Evolutionary conservation across 2,113 vertebrate species (phyloP).

Genomic region (Mormoops blainvillei): DNA sequence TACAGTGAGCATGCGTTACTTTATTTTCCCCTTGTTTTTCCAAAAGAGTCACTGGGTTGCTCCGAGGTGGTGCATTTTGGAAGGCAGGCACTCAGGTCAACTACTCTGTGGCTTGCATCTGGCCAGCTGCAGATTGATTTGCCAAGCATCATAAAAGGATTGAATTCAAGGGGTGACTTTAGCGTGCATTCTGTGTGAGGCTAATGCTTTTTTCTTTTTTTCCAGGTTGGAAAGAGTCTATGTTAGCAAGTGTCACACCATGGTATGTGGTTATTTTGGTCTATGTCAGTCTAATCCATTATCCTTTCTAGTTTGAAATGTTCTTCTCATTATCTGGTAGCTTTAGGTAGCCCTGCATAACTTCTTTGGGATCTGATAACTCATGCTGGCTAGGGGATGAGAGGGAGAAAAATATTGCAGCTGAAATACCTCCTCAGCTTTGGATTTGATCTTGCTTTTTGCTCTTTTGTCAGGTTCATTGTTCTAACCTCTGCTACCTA

Average conservation of each 20-base stretch:
- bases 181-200: not conserved
- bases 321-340: not conserved
- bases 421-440: slow-evolving; percentile 15
- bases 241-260: not conserved
- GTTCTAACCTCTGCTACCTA: not conserved
- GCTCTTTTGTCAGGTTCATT: not conserved
- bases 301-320: slow-evolving; percentile 29
- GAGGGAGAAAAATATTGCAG: not conserved
- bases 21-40: not conserved
- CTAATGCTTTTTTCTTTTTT: slow-evolving; percentile 25
- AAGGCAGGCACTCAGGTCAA: not conserved
- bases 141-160: not conserved
- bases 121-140: not conserved
- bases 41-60: not conserved
- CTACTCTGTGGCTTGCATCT: not conserved
- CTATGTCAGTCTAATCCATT: not conserved
- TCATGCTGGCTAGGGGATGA: not conserved
- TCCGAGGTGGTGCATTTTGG: not conserved
- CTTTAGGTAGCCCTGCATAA: not conserved
- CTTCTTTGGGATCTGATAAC: not conserved
- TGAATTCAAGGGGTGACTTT: not conserved
- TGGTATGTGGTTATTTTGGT: slow-evolving; percentile 44
- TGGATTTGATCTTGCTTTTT: not conserved
- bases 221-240: slow-evolving; percentile 28
- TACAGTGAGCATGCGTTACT: not conserved